Conservation (phyloP, 2,113 vertebrate species). For the Erinaceus europaeus region DNA sequence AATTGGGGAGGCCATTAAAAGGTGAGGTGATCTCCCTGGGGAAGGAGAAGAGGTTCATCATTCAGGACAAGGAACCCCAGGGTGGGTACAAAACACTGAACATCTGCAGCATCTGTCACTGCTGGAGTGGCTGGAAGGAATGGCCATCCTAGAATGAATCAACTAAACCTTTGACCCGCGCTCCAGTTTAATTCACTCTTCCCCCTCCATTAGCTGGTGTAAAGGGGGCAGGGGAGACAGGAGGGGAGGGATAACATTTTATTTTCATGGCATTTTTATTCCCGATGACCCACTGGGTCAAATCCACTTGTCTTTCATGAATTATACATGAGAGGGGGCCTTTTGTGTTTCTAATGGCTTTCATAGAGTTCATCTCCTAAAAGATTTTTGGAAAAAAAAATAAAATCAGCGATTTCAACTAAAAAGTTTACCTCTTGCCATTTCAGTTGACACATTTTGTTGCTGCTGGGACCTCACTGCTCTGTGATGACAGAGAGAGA, state of each 20-base stretch:
- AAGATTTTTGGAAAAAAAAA: no score
- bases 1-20: slow-evolving; percentile 33
- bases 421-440: slow-evolving; percentile 46
- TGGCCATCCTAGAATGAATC: slow-evolving; percentile 29
- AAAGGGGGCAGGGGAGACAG: not conserved
- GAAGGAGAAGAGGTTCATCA: not conserved
- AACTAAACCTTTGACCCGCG: slow-evolving; percentile 50
- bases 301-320: slow-evolving; percentile 55
- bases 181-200: slow-evolving; percentile 62
- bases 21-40: slow-evolving; percentile 41
- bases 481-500: no score
- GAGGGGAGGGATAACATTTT: slow-evolving; percentile 11
- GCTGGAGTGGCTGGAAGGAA: not conserved
- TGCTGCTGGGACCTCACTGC: no score
- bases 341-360: slow-evolving; percentile 40
- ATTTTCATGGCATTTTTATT: slow-evolving; percentile 67
- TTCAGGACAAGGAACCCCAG: not conserved
- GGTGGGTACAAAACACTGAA: not conserved
- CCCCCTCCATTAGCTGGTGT: slow-evolving; percentile 48
- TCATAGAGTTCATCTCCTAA: slow-evolving; percentile 35
- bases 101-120: not conserved
- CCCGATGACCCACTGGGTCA: slow-evolving; percentile 44
- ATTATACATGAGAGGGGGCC: slow-evolving; percentile 35
- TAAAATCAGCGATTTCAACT: slow-evolving; percentile 38
- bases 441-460: not conserved